phyloP scores from a whole-genome alignment of 1,140 invertebrate genomes.

The Archivesica marissinica region DNA sequence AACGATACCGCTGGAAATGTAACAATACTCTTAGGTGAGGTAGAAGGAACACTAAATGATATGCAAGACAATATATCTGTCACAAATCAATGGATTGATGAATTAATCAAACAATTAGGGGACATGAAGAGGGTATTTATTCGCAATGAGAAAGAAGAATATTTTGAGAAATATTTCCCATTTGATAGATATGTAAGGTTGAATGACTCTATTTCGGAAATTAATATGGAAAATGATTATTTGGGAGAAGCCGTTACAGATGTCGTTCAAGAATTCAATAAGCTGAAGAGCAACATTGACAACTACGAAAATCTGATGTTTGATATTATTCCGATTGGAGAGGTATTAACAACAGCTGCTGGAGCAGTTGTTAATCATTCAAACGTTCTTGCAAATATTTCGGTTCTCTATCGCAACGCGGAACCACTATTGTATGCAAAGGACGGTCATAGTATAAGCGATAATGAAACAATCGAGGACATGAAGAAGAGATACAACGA shows the following conservation, averaged over 20 bases:
- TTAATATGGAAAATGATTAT: background rate
- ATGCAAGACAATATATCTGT: background rate
- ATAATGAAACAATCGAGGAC: slow-evolving; percentile 45
- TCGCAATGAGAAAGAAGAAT: slow-evolving; percentile 38
- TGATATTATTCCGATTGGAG: background rate
- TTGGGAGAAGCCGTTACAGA: background rate
- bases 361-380: background rate
- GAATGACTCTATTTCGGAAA: background rate
- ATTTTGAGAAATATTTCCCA: slow-evolving; percentile 45
- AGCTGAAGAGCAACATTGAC: background rate
- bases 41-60: background rate
- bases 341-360: background rate
- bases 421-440: background rate
- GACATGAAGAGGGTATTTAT: background rate
- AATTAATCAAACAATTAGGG: background rate
- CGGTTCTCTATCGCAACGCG: background rate
- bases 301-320: background rate
- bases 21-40: background rate
- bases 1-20: background rate
- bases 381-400: background rate
- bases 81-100: background rate
- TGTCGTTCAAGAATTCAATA: background rate
- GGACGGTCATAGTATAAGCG: slow-evolving; percentile 28
- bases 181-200: background rate
- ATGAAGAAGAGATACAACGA: slow-evolving; percentile 49